Evolutionary conservation across 2,888 invertebrate species (phyloP), one percentile per base, ranked within the genome.

Genomic region (Suillia variegata): DNA sequence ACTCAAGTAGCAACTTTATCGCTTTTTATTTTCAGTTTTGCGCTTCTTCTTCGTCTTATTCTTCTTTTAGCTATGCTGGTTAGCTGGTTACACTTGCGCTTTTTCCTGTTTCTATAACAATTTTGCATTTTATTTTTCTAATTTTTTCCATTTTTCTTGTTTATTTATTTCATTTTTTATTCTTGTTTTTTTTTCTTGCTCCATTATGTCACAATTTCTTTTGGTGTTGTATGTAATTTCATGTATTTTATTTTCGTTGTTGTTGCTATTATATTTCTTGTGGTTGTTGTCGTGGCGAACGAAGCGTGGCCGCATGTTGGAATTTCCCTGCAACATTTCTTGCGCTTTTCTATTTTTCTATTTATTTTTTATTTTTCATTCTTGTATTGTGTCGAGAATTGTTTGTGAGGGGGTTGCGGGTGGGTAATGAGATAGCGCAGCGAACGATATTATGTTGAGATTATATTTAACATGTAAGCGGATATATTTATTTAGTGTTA

Each of bases 371-470:
- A 26, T n/a, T n/a, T n/a, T n/a, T n/a, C n/a, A n/a, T 31, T 31
- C 31, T 12, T 8, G 31, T 31, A 8, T 38, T 38, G n/a, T 38
- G 10, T 38, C n/a, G 38, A 38, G n/a, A 4, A 13, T 12, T 31
- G 12, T 31, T 31, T 12, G 12, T 31, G 31, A 5, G 31, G 31
- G 5, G 5, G 31, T 31, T 31, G 31, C n/a, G 3, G n/a, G 34
- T 15, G 31, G 15, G 31, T 52, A 57, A 52, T 52, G 52, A 52
- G 57, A 52, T 52, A 42, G 51, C 47, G 24, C n/a, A n/a, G n/a
- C n/a, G n/a, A n/a, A n/a, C n/a, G 26, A 22, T 47, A 33, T 52
- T 52, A 52, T 56, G 20, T 56, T 45, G n/a, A 56, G 56, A 50
- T 57, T 52, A 57, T 52, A 45, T 48, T 48, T 33, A 42, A 34